A percentile compares a stretch with the other conserved stretches of the same genome.
Conservation (phyloP, 92 coral and sea anemone genomes). For the Blastomussa wellsi region DNA sequence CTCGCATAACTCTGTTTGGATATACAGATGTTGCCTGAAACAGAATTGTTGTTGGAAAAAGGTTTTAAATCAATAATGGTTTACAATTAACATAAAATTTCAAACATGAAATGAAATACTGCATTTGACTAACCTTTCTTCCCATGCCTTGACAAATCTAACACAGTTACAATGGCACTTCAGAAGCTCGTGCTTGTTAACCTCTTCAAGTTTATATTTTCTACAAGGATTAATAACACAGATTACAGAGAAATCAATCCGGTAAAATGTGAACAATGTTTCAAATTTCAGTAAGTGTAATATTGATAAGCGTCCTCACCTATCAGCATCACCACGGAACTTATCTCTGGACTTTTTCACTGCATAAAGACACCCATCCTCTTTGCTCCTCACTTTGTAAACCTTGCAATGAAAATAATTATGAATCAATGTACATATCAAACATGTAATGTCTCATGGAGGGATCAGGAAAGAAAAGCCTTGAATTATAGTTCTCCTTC, state of each 20-base stretch:
- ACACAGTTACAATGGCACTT: constrained; percentile 91
- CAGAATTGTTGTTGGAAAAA: background rate
- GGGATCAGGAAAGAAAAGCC: no score
- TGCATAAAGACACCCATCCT: constrained; percentile 91
- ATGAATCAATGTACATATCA: background rate
- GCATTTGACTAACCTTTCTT: constrained; percentile 71
- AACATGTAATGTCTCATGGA: no score
- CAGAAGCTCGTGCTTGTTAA: constrained; percentile 87
- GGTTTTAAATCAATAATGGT: background rate
- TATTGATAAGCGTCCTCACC: constrained; percentile 60
- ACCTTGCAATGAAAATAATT: constrained; percentile 50
- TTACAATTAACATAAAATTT: background rate
- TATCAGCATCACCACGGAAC: constrained; percentile 96
- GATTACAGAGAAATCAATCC: background rate
- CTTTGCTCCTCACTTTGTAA: constrained; percentile 88
- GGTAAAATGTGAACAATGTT: background rate
- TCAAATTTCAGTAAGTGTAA: background rate
- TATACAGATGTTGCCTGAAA: constrained; percentile 90
- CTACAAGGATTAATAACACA: constrained; percentile 42
- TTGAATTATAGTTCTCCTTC: no score
- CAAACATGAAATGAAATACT: background rate
- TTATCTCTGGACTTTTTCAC: constrained; percentile 92
- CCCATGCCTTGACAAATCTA: constrained; percentile 93
- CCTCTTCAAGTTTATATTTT: constrained; percentile 91
- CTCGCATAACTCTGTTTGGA: constrained; percentile 93